Base-by-base conservation (phyloP, 2,797 vertebrate species). In the Sebastes itinus region DNA sequence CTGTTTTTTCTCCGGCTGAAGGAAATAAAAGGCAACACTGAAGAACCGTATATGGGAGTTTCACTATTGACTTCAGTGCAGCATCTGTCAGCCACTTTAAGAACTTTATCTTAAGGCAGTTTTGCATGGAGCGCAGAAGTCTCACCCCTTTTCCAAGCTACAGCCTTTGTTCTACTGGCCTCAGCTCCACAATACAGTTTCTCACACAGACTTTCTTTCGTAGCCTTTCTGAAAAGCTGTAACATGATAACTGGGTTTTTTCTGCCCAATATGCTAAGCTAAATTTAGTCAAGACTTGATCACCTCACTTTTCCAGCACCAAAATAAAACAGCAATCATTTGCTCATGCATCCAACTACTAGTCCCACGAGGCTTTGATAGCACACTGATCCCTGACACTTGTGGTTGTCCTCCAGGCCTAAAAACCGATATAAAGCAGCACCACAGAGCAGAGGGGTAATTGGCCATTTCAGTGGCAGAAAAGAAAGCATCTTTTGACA, bases 21-120 rank as follows among this genome's bases (percentile, higher is more conserved):
- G 60, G 72, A 88, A 87, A 86, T 84, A 65, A 89, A 88, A 83
- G 60, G 70, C 63, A 81, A 58, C 60, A 77, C 23, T 60, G 68
- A 77, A 77, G 68, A 79, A 81, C 56, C 73, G 77, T 61, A 60
- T 49, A 54, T 65, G 55, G 52, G 67, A 85, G 75, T 82, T 82
- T 81, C 42, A 63, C 81, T 38, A 38, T 60, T 60, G 82, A 79
- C 77, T 91, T 82, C 83, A 78, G 49, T 76, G 74, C 78, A 46
- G 79, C 77, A 77, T 87, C 79, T 84, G 83, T 82, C 84, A 91
- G 80, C 71, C 82, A 80, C 85, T 87, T 80, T 87, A 85, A 88
- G 78, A 84, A 85, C 86, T 92, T 91, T 90, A 91, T 92, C 88
- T 89, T 77, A 68, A 82, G 86, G 91, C 86, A 79, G 78, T 91